A percentile compares a stretch with the other conserved stretches of the same genome.
phyloP scores from a whole-genome alignment of 2,888 invertebrate genomes.

The Pheosia gnoma region DNA sequence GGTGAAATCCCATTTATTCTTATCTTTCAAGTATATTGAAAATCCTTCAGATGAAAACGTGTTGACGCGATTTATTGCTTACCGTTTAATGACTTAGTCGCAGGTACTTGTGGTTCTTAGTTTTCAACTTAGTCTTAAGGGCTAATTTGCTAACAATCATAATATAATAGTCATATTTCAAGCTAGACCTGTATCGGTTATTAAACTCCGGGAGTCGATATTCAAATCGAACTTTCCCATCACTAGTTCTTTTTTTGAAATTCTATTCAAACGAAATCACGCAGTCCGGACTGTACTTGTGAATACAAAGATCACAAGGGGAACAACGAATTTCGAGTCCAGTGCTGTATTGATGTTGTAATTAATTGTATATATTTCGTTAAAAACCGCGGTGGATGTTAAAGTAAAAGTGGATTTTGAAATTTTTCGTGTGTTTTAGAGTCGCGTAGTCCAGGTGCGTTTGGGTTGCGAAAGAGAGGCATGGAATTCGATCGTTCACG shows the following conservation, averaged over 20 bases:
- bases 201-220: neutral
- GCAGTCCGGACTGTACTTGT: neutral
- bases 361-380: too few relatives aligned
- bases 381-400: conserved; percentile 13
- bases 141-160: too few relatives aligned
- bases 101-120: too few relatives aligned
- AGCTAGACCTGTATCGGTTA: neutral
- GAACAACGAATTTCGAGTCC: conserved; percentile 4
- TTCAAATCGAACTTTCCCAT: neutral
- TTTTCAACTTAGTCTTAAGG: too few relatives aligned
- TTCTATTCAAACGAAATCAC: neutral
- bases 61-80: too few relatives aligned
- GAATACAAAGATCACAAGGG: neutral
- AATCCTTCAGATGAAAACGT: too few relatives aligned
- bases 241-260: conserved; percentile 1
- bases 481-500: conserved; percentile 20
- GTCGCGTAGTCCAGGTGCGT: conserved; percentile 1
- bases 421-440: neutral
- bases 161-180: neutral
- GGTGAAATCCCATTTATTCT: too few relatives aligned
- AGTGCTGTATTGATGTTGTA: neutral
- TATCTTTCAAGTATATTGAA: too few relatives aligned
- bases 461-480: conserved; percentile 20
- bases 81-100: too few relatives aligned
- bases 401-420: neutral